Conservation (phyloP, 2,888 invertebrate species). For the Cantharis nigra region DNA sequence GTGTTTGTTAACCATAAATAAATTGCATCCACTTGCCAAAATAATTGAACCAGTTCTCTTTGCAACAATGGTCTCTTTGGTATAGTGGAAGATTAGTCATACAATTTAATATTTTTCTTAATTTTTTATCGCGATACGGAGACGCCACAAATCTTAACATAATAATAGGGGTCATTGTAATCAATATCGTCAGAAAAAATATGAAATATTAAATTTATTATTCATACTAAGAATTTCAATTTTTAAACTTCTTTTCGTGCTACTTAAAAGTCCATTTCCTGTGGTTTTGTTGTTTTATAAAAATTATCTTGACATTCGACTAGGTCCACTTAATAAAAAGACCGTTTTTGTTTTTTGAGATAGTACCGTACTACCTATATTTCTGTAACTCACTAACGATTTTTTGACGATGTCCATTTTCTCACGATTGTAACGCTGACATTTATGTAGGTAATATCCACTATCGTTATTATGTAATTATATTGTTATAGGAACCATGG, state of each 20-base stretch:
- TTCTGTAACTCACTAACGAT: not conserved
- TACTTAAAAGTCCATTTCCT: not conserved
- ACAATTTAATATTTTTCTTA: not conserved
- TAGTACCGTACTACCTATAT: not conserved
- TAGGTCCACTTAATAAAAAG: not conserved
- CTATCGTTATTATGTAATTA: not conserved
- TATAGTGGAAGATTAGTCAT: not conserved
- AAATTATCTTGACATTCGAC: not conserved
- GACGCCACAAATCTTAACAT: not conserved
- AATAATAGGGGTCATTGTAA: not conserved
- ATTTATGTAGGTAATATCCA: not conserved
- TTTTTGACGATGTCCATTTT: not conserved
- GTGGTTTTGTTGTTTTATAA: not conserved
- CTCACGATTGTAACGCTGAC: not conserved
- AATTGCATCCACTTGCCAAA: constrained; percentile 11
- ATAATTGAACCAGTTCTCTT: not conserved
- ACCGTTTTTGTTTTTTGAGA: not conserved
- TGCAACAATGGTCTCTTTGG: not conserved
- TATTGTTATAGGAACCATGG: not conserved
- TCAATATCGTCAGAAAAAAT: not conserved
- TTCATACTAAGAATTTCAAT: not conserved
- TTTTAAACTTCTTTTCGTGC: not conserved
- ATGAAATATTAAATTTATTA: not conserved
- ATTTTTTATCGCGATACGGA: not conserved
- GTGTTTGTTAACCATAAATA: constrained; percentile 19